phyloP scores from a whole-genome alignment of 2,888 invertebrate species.

The Cepaea hortensis region DNA sequence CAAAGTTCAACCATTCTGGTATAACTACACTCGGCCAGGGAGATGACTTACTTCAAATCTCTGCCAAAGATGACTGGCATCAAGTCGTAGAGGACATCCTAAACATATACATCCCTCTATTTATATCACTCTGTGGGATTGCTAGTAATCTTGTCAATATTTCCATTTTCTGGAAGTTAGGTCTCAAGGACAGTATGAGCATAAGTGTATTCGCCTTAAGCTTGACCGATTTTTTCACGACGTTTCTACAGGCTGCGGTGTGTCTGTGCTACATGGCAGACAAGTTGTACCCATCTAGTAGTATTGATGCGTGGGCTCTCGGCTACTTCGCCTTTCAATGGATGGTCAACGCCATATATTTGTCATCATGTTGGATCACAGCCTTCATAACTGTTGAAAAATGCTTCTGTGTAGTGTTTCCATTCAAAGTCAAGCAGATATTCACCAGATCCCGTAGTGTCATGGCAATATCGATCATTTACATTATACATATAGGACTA shows the following conservation, averaged over 20 bases:
- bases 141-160: conserved; percentile 16
- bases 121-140: neutral
- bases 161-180: neutral
- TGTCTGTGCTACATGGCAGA: neutral
- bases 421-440: conserved; percentile 10
- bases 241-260: neutral
- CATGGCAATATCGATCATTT: neutral
- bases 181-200: no score
- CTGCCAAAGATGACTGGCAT: no score
- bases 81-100: no score
- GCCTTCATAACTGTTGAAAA: conserved; percentile 22
- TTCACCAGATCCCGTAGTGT: conserved; percentile 3
- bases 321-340: neutral
- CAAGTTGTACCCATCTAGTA: neutral
- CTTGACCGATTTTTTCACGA: conserved; percentile 3
- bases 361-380: conserved; percentile 34
- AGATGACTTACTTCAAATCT: no score
- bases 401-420: conserved; percentile 30
- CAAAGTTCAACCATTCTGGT: no score
- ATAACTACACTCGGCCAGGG: no score
- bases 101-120: no score
- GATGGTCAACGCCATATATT: neutral
- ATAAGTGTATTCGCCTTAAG: neutral
- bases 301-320: neutral
- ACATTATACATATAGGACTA: neutral